phyloP scores from a whole-genome alignment of 2,113 vertebrate genomes.

The Microtus richardsoni region DNA sequence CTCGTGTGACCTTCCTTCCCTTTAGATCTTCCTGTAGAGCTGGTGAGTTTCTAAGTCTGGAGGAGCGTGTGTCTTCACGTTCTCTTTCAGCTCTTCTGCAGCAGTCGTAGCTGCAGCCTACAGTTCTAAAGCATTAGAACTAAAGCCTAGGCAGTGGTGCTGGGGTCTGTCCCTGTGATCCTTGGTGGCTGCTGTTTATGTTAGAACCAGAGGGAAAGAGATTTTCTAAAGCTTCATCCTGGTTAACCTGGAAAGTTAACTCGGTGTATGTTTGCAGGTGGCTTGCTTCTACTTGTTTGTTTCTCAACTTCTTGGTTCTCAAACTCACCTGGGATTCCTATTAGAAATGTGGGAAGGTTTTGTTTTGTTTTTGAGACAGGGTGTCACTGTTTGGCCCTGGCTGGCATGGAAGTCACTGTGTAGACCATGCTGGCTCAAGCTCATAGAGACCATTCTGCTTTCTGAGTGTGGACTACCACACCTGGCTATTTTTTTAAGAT shows the following conservation, averaged over 20 bases:
- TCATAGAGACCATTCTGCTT: not conserved
- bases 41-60: not conserved
- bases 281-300: not conserved
- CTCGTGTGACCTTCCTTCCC: not conserved
- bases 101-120: not conserved
- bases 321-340: not conserved
- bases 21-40: not conserved
- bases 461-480: not conserved
- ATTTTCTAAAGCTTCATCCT: not conserved
- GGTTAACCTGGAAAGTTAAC: not conserved
- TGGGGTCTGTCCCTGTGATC: not conserved
- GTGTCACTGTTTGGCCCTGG: not conserved
- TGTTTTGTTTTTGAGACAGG: not conserved
- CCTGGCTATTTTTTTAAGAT: not conserved
- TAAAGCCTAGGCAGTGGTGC: not conserved
- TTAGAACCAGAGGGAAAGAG: constrained; percentile 23
- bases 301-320: not conserved
- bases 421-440: not conserved
- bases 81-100: not conserved
- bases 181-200: not conserved
- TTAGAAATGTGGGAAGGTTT: not conserved
- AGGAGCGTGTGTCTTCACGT: not conserved
- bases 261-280: not conserved
- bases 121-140: not conserved
- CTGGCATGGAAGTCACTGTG: not conserved